These are phyloP conservation scores for Ennomos fuscantarius DNA, from an alignment of 2,888 invertebrate genomes.

Conservation along the genomic window DNA sequence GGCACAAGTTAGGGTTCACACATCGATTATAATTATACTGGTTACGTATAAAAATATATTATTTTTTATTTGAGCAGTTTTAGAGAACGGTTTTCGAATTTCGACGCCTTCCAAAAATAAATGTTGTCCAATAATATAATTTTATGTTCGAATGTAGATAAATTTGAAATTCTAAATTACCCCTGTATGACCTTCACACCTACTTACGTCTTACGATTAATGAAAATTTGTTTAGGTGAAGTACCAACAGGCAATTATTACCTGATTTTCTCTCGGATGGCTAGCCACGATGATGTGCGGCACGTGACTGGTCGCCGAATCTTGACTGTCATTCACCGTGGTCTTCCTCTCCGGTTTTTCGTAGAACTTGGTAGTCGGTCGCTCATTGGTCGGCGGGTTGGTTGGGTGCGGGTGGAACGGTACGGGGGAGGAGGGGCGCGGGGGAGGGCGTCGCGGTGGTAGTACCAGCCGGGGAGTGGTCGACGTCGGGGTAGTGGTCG, in stretches of 20 bases:
- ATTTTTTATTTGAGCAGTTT: too few species aligned
- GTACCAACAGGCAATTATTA: conserved; percentile 26
- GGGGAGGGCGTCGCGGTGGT: conserved; percentile 51
- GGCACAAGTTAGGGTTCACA: too few species aligned
- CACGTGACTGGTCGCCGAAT: conserved; percentile 74
- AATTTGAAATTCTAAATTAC: too few species aligned
- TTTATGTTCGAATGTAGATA: too few species aligned
- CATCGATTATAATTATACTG: too few species aligned
- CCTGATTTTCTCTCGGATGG: conserved; percentile 93
- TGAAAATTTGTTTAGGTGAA: too few species aligned
- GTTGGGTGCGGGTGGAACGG: conserved; percentile 56
- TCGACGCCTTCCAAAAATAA: too few species aligned
- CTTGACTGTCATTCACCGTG: conserved; percentile 66
- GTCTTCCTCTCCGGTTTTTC: conserved; percentile 68
- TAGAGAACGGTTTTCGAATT: too few species aligned
- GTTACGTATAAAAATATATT: too few species aligned
- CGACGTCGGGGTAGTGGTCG: conserved; percentile 30
- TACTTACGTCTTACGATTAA: too few species aligned
- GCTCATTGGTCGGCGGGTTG: conserved; percentile 58
- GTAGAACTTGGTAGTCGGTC: conserved; percentile 73
- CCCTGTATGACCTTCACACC: too few species aligned
- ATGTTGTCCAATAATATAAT: too few species aligned
- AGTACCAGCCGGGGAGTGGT: conserved; percentile 54
- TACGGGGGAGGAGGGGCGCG: conserved; percentile 55
- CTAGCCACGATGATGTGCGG: conserved; percentile 86